Evolutionary conservation across 2,113 vertebrate genomes (phyloP).

Genomic region (Oxyruncus cristatus): DNA sequence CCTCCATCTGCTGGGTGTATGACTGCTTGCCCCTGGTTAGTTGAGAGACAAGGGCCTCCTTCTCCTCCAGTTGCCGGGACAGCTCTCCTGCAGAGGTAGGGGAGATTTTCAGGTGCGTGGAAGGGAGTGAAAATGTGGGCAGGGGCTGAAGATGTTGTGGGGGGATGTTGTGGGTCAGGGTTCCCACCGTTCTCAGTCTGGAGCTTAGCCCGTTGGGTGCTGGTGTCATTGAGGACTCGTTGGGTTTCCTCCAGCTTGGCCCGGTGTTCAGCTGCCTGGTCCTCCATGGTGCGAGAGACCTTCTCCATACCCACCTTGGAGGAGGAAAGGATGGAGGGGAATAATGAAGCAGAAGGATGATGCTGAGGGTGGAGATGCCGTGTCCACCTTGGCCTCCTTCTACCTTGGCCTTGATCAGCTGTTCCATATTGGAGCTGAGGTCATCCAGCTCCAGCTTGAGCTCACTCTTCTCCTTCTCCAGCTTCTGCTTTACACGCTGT

Average conservation of each 20-base stretch:
- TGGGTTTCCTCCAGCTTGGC: conserved; percentile 84
- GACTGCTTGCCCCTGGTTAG: conserved; percentile 85
- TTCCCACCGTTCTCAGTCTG: conserved; percentile 84
- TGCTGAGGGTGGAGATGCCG: neutral
- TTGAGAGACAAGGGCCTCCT: conserved; percentile 86
- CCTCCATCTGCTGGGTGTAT: conserved; percentile 88
- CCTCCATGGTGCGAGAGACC: conserved; percentile 85
- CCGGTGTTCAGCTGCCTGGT: conserved; percentile 86
- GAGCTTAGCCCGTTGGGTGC: conserved; percentile 84
- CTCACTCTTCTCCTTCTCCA: conserved; percentile 79
- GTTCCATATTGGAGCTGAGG: conserved; percentile 83
- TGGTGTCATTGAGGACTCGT: conserved; percentile 79
- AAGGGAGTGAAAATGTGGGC: neutral
- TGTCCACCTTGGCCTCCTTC: conserved; percentile 24
- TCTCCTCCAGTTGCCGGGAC: conserved; percentile 87
- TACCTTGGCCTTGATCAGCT: conserved; percentile 79
- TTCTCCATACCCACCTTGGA: conserved; percentile 75
- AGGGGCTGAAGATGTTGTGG: neutral
- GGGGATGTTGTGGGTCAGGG: neutral
- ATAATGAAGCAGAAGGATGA: neutral
- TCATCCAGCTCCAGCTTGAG: conserved; percentile 7
- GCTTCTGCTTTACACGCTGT: conserved; percentile 69
- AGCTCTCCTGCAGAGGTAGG: conserved; percentile 76
- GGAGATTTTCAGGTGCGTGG: neutral
- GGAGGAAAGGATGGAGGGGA: neutral